Evolutionary conservation across 2,113 vertebrate genomes (phyloP).

Genomic region (Rhineura floridana): DNA sequence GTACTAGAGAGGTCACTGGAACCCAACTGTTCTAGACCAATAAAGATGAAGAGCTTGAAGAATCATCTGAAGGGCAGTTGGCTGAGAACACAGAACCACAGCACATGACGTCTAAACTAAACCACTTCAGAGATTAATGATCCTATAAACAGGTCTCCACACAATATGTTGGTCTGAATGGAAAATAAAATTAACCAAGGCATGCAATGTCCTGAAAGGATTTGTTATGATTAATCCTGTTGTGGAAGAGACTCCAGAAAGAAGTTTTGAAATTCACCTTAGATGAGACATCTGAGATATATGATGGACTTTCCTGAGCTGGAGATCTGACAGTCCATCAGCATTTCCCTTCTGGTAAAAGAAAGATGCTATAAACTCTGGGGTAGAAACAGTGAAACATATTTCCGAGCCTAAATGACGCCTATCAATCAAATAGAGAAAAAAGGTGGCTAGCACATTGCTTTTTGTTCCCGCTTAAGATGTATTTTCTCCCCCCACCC

Average conservation of each 20-base stretch:
- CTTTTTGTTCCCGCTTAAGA: conserved; percentile 13
- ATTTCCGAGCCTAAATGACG: conserved; percentile 10
- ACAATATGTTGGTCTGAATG: conserved; percentile 2
- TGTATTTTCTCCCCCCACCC: conserved; percentile 15
- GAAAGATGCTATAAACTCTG: conserved; percentile 46
- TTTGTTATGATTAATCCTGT: conserved; percentile 16
- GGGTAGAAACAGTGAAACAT: conserved; percentile 23
- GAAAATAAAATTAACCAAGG: not conserved
- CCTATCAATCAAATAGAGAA: conserved; percentile 19
- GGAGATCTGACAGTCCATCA: not conserved
- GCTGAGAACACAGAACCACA: not conserved
- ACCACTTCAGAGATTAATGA: not conserved
- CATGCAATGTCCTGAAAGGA: not conserved
- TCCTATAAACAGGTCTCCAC: not conserved
- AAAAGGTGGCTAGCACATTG: not conserved
- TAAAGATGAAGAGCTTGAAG: not conserved
- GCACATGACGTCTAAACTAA: not conserved
- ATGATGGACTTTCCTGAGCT: not conserved
- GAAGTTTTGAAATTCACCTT: conserved; percentile 13
- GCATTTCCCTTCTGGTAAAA: conserved; percentile 24
- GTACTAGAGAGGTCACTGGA: not conserved
- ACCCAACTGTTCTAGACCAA: not conserved
- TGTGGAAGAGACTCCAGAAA: conserved; percentile 12
- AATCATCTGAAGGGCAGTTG: not conserved
- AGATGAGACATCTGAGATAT: conserved; percentile 29